Evolutionary conservation across 2,888 invertebrate species (phyloP), one percentile per base, ranked within the genome.

Genomic region (Molanna angustata): DNA sequence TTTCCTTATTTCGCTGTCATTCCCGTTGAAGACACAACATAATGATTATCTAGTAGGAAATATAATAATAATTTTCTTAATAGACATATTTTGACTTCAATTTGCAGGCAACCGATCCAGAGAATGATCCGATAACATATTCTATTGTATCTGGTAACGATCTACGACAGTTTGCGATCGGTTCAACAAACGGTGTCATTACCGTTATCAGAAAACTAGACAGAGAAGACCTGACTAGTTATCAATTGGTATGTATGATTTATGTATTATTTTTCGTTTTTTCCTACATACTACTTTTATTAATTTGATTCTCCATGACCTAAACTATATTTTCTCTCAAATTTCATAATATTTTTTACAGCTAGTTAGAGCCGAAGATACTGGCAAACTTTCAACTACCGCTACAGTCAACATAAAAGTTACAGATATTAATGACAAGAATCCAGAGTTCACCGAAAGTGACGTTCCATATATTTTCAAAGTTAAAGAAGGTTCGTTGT

Each of bases 361-460:
- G 88, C 78, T 86, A 65, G 83, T 94, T 45, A 86, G 83, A 73
- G 93, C 93, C 0, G 91, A 91, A 69, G 94, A 94, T 66, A 85
- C 87, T 18, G 92, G 91, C 1, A 89, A 87, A 39, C 69, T 93
- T 31, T 83, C 86, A 0, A 89, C 86, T 62, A 90, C 88, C 1
- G 87, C 90, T 0, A 90, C 89, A 0, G 88, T 94, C 0, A 91
- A 92, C 63, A 88, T 94, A 50, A 88, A 87, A 66, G 90, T 94
- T 1, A 90, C 91, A 0, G 94, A 94, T 63, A 90, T 93, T 57
- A 94, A 94, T 66, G 94, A 94, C 65, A 91, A 93, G 64, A 93
- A 92, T 67, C 94, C 94, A 0, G 89, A 88, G 65, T 94, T 94
- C 64, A 83, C 88, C n/a, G 80, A 82, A 47, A 65, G 67, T 1